A percentile compares a stretch with the other conserved stretches of the same genome.
phyloP scores from a whole-genome alignment of 2,797 vertebrate genomes.

The Australoheros facetus region DNA sequence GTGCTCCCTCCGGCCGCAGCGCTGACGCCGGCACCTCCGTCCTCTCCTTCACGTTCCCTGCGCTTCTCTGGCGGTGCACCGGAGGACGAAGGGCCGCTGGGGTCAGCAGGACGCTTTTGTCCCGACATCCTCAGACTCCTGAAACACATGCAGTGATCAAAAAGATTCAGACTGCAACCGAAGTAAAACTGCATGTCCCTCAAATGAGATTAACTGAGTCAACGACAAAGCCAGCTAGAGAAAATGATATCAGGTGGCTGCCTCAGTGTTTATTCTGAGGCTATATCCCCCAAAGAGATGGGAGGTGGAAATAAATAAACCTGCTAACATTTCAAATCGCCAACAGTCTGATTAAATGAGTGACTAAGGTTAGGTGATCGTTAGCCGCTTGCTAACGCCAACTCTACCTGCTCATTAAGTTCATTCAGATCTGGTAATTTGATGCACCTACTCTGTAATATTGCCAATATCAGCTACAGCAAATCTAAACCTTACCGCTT shows the following conservation, averaged over 20 bases:
- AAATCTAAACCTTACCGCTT: slow-evolving; percentile 47
- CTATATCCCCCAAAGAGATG: accelerated
- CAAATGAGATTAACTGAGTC: neutral
- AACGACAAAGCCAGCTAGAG: neutral
- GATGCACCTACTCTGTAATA: neutral
- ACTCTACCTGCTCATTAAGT: neutral
- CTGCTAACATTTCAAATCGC: neutral
- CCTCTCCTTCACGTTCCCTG: slow-evolving; percentile 79
- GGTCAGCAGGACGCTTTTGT: slow-evolving; percentile 82
- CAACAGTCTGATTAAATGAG: neutral
- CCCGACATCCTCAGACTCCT: slow-evolving; percentile 79
- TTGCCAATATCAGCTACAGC: neutral
- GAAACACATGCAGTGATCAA: neutral
- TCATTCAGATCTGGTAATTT: neutral
- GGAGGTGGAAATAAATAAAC: accelerated
- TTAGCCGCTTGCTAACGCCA: slow-evolving; percentile 58
- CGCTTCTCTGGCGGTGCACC: slow-evolving; percentile 80
- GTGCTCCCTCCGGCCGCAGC: slow-evolving; percentile 78
- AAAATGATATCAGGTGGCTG: neutral
- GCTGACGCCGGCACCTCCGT: slow-evolving; percentile 74
- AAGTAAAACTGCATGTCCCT: neutral
- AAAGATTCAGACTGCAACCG: neutral
- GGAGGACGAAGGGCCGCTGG: slow-evolving; percentile 70
- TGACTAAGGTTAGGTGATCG: slow-evolving; percentile 26
- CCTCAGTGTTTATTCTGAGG: neutral